phyloP scores from a whole-genome alignment of 1,140 invertebrate genomes.

The Plectrocnemia conspersa region DNA sequence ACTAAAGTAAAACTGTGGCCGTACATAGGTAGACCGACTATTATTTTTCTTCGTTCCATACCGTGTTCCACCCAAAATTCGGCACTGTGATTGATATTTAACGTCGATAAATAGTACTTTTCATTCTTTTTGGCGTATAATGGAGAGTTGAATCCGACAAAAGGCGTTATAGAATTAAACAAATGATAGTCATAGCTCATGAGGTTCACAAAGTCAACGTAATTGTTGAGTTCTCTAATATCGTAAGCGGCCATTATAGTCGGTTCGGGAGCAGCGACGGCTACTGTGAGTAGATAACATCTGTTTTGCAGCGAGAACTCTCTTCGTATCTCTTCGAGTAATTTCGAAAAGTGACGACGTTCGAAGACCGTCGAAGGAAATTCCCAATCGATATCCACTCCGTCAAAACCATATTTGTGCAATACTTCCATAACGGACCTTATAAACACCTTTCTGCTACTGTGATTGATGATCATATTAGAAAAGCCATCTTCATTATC shows the following conservation, averaged over 20 bases:
- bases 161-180: conserved; percentile 67
- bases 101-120: conserved; percentile 59
- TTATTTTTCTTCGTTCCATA: conserved; percentile 76
- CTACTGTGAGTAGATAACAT: conserved; percentile 63
- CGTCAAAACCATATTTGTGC: conserved; percentile 65
- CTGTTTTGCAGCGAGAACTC: conserved; percentile 57
- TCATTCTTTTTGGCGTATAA: conserved; percentile 60
- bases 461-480: conserved; percentile 64
- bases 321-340: conserved; percentile 64
- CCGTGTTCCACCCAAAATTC: conserved; percentile 76
- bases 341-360: conserved; percentile 65
- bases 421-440: conserved; percentile 58
- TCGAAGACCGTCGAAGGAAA: conserved; percentile 60
- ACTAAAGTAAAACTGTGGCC: conserved; percentile 74
- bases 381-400: conserved; percentile 85
- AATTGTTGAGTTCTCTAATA: conserved; percentile 69
- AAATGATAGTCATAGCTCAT: conserved; percentile 90
- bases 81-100: conserved; percentile 80
- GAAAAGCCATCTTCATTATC: conserved; percentile 60
- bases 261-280: conserved; percentile 68
- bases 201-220: conserved; percentile 79
- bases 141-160: conserved; percentile 79
- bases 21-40: conserved; percentile 86
- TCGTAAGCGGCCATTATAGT: conserved; percentile 74
- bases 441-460: conserved; percentile 67